Evolutionary conservation across 2,113 vertebrate species (phyloP), one percentile per base, ranked within the genome.

Genomic region (Archocentrus centrarchus): DNA sequence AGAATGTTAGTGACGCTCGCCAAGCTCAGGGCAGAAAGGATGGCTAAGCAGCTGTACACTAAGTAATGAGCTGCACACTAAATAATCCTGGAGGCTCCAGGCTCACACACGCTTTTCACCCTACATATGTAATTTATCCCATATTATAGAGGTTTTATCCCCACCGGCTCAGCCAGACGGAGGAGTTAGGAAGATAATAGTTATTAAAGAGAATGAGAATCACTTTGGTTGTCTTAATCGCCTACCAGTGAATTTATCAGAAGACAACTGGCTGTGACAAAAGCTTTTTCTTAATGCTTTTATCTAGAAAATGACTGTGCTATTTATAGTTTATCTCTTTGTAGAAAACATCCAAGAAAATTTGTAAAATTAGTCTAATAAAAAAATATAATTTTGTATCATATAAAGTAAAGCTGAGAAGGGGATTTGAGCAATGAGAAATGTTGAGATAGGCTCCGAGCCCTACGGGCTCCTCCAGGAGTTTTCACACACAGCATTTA

Each of bases 41-140:
- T 95, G 96, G 97, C 95, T 96, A 96, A 96, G 96, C 97, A 98
- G 98, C 98, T 98, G 97, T 97, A 97, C 96, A 96, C 97, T 97
- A 97, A 99, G 96, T 97, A 97, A 97, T 96, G 96, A 96, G 95
- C 95, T 96, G 94, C 95, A 95, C 96, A 96, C 96, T 97, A 97
- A 97, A 97, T 97, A 97, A 96, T 96, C 96, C 95, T 95, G 93
- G 94, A 96, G 96, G 61, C 93, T 95, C 78, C 93, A 68, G 79
- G 92, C 95, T 95, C 95, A 92, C 88, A 92, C 94, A 94, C 94
- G 94, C 97, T 97, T 97, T 98, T 97, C 98, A 97, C 97, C 96
- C 97, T 97, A 95, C 95, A 94, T 96, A 94, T 95, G 94, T 95
- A 93, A 93, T 95, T 95, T 91, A 93, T 91, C 96, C 94, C 91